Base-by-base conservation (phyloP, 35 echinoderm and acorn worm genomes). In the Apostichopus japonicus region DNA sequence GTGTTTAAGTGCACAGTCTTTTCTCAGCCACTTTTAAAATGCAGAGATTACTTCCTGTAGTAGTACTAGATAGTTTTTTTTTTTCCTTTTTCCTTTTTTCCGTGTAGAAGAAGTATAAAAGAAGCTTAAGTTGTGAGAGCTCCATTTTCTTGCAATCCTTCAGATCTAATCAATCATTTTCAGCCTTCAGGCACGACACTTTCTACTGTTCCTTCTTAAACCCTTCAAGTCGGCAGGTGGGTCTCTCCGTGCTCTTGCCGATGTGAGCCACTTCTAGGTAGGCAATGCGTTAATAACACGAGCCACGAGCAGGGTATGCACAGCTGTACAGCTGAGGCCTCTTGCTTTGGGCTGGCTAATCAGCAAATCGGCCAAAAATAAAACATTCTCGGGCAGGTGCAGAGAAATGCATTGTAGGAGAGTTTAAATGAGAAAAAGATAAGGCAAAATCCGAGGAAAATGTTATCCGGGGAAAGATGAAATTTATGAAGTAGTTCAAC, bases 291-390 rank as follows among this genome's bases (percentile, higher is more conserved):
- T 88, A 88, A 88, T 88, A 88, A 88, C 86, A 72, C 86, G 24
- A 88, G 65, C 57, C 86, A 88, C 86, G 86, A 88, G 57, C n/a
- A 59, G 86, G 86, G 86, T 88, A 88, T 88, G 86, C 86, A 88
- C 86, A 88, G 86, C 86, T 88, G 86, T 33, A 88, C 86, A 88
- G 86, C 86, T 88, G 86, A 88, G 86, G 86, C 65, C 86, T 88
- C 65, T 67, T 88, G 56, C 86, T 72, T 19, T 63, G 65, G 86
- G 86, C 86, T 88, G 86, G 86, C 86, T 88, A 88, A 88, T 88
- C 86, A 88, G 86, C 86, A 88, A 88, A 88, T 88, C 86, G 86
- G 86, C 86, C 86, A 88, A 88, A 88, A 88, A 88, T 88, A 88
- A 88, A 88, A 88, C 86, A 88, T 88, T 88, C 86, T 88, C 57